Base-by-base conservation (phyloP, 2,888 invertebrate genomes). In the Acronicta alni region DNA sequence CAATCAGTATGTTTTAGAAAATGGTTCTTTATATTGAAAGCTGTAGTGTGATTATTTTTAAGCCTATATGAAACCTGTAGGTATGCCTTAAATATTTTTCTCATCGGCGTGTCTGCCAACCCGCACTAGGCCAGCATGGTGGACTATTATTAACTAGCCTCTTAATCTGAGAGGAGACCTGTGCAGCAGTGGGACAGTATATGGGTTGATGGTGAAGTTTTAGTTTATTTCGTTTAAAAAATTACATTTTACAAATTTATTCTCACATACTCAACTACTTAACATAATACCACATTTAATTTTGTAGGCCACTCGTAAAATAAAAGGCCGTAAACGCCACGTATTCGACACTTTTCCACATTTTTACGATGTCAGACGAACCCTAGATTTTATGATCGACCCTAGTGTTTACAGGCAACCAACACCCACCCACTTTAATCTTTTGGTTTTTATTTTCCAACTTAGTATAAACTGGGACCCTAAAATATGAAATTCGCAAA, bases 391-490 rank as follows among this genome's bases (percentile, higher is more conserved):
- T 64, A 70, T 12, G 52, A 10, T 10, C 38, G 52, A 39, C 35
- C 48, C 45, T 58, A 59, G 35, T 23, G 43, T 65, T 65, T 54
- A 70, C 23, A 17, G 20, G 9, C n/a, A 10, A n/a, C 39, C 3
- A 15, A 20, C 23, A 51, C 7, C 4, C 12, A 7, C 37, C 20
- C 8, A 64, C 32, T 64, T 39, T 42, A 52, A 57, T 64, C 32
- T 64, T 45, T 51, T 47, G 55, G 39, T 71, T 66, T 68, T 55
- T 68, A 71, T 65, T 55, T 47, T 46, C 3, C 20, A 47, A 54
- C 51, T 64, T 48, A 32, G 17, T 6, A 43, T 67, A 26, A 66
- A 65, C 54, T 17, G 35, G 32, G 23, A 51, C 12, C 23, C 37
- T 43, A 59, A 55, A 66, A 65, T 63, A 57, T 63, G 20, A 57